Evolutionary conservation across 2,113 vertebrate genomes (phyloP), one percentile per base, ranked within the genome.

Genomic region (Callipepla squamata): DNA sequence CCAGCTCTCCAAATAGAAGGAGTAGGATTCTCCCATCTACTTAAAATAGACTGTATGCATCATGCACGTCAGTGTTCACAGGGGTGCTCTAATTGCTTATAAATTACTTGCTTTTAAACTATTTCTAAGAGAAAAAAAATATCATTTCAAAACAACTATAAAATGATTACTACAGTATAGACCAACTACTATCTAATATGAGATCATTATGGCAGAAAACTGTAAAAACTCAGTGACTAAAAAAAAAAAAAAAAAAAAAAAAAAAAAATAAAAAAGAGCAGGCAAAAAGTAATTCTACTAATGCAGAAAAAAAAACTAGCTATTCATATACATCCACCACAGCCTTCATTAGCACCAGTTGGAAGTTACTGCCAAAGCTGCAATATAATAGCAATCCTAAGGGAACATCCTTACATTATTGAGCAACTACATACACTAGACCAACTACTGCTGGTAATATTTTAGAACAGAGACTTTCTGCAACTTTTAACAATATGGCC

Each of bases 1-100:
- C 28, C 63, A 91, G 50, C 0, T 0, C 6, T 26, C 15, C 11
- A 87, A 59, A 45, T 0, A 59, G 19, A 91, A 59, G 42, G 1
- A 2, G 45, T 23, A 87, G 13, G 17, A 62, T 51, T 68, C 53
- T 53, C 77, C n/a, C 50, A 78, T 38, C 19, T 89, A 19, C 36
- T 76, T n/a, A 25, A 79, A 89, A 78, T 36, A 50, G 70, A 47
- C 28, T 20, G 34, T 1, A 6, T 13, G n/a, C 19, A 47, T 21
- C 23, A 55, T 1, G 26, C 23, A 72, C 6, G 5, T 21, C 80
- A 21, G 22, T 42, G 10, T 61, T 61, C 34, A 8, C 19, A 79
- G 70, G 23, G 53, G 55, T 75, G 28, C 85, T 85, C 26, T 87
- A 48, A 84, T 23, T 55, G 18, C 13, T 81, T 78, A 59, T 34